These are phyloP conservation scores for Drosophila robusta DNA, from an alignment of 2,888 invertebrate species.

Conservation along the genomic window DNA sequence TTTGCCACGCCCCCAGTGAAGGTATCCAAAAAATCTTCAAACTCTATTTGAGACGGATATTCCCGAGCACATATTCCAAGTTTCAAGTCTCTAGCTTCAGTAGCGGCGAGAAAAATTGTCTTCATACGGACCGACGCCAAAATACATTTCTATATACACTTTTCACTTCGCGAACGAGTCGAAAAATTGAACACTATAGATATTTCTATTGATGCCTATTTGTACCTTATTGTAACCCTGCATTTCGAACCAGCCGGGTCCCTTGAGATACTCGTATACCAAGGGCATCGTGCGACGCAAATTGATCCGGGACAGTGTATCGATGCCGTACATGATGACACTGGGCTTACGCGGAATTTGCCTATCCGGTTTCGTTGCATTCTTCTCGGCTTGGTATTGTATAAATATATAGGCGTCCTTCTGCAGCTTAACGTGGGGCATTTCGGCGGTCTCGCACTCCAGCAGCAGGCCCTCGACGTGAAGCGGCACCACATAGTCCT, in stretches of 20 bases:
- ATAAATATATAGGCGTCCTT: conserved; percentile 86
- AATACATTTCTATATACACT: too few relatives aligned
- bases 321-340: conserved; percentile 92
- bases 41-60: too few relatives aligned
- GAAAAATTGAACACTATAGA: too few relatives aligned
- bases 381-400: conserved; percentile 81
- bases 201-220: too few relatives aligned
- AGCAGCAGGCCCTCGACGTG: conserved; percentile 71
- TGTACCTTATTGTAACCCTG: conserved; percentile 89
- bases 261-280: conserved; percentile 88
- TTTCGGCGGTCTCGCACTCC: conserved; percentile 83
- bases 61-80: too few relatives aligned
- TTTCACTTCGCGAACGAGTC: too few relatives aligned
- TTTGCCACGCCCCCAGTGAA: too few relatives aligned
- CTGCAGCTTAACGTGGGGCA: conserved; percentile 64
- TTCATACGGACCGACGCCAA: too few relatives aligned
- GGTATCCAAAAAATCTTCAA: too few relatives aligned
- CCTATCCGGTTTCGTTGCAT: neutral
- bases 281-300: conserved; percentile 90
- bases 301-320: conserved; percentile 92
- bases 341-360: conserved; percentile 84
- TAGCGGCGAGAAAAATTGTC: too few relatives aligned
- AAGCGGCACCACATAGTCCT: conserved; percentile 63
- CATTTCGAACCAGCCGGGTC: conserved; percentile 89
- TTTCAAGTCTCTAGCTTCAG: too few relatives aligned